Evolutionary conservation across 2,797 vertebrate species (phyloP).

Genomic region (Characodon lateralis): DNA sequence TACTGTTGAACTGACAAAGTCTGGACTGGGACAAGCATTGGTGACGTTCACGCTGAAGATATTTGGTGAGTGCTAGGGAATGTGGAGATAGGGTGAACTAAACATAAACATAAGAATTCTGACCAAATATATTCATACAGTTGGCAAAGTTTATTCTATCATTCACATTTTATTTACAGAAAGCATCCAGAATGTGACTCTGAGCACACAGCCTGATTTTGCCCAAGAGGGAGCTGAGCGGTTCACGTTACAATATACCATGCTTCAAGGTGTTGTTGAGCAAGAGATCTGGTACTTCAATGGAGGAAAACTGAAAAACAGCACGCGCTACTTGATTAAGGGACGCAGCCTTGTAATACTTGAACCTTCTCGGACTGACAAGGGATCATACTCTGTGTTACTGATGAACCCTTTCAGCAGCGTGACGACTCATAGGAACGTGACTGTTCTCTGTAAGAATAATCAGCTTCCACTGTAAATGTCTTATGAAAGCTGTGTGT

Average conservation of each 20-base stretch:
- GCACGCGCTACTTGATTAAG: slow-evolving; percentile 48
- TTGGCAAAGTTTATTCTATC: background rate
- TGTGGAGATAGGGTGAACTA: background rate
- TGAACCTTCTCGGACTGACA: slow-evolving; percentile 62
- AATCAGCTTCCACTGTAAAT: background rate
- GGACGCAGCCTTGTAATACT: slow-evolving; percentile 70
- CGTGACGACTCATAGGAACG: slow-evolving; percentile 8
- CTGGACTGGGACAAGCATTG: slow-evolving; percentile 32
- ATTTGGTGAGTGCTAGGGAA: slow-evolving; percentile 69
- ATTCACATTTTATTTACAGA: slow-evolving; percentile 59
- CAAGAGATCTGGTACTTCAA: slow-evolving; percentile 77
- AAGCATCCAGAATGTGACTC: slow-evolving; percentile 44
- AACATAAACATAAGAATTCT: background rate
- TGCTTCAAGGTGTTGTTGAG: slow-evolving; percentile 62
- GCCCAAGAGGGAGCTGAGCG: slow-evolving; percentile 54
- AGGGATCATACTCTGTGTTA: slow-evolving; percentile 76
- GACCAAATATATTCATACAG: background rate
- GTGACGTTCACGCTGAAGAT: slow-evolving; percentile 66
- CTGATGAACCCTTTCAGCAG: slow-evolving; percentile 83
- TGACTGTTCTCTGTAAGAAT: slow-evolving; percentile 84
- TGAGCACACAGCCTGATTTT: slow-evolving; percentile 29
- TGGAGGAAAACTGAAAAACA: slow-evolving; percentile 49
- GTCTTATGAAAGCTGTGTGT: background rate
- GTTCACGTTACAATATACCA: slow-evolving; percentile 73
- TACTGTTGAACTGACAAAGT: slow-evolving; percentile 62